Evolutionary conservation across 2,888 invertebrate genomes (phyloP).

Genomic region (Entomobrya multifasciata): DNA sequence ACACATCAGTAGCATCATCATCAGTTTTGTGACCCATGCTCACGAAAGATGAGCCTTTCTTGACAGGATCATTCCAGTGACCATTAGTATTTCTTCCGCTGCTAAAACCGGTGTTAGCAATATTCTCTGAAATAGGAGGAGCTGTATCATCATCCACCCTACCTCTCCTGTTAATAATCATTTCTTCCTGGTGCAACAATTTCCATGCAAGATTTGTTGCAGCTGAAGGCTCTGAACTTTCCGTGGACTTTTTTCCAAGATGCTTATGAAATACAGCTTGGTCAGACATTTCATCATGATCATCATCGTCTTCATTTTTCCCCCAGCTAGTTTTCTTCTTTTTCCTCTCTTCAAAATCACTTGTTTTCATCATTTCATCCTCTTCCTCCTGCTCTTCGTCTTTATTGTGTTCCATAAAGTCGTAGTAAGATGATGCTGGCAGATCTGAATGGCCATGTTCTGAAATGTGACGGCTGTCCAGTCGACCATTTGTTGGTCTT

Average conservation of each 20-base stretch:
- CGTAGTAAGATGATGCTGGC: conserved; percentile 39
- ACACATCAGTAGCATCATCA: background rate
- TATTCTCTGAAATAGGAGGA: too few species aligned
- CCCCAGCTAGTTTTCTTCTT: conserved; percentile 57
- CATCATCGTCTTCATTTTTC: conserved; percentile 36
- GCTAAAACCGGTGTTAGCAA: too few species aligned
- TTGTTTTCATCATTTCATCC: conserved; percentile 33
- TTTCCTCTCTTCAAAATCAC: conserved; percentile 1
- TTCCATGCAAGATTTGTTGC: conserved; percentile 67
- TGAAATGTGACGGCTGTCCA: conserved; percentile 66
- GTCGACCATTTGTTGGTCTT: conserved; percentile 54
- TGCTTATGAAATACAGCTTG: conserved; percentile 45
- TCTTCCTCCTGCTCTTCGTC: conserved; percentile 16
- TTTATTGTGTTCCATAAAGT: conserved; percentile 44
- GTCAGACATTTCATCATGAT: conserved; percentile 57
- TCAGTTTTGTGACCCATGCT: conserved; percentile 20
- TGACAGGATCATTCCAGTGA: conserved; percentile 64
- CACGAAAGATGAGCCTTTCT: conserved; percentile 55
- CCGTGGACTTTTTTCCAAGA: conserved; percentile 14
- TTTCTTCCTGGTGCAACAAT: conserved; percentile 46
- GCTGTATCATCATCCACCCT: background rate
- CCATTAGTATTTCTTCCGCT: conserved; percentile 11
- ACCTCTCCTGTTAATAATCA: conserved; percentile 35
- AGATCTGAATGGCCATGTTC: conserved; percentile 49
- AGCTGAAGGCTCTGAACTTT: conserved; percentile 62